phyloP scores from a whole-genome alignment of 1,140 invertebrate genomes.

The Bombus superbus region DNA sequence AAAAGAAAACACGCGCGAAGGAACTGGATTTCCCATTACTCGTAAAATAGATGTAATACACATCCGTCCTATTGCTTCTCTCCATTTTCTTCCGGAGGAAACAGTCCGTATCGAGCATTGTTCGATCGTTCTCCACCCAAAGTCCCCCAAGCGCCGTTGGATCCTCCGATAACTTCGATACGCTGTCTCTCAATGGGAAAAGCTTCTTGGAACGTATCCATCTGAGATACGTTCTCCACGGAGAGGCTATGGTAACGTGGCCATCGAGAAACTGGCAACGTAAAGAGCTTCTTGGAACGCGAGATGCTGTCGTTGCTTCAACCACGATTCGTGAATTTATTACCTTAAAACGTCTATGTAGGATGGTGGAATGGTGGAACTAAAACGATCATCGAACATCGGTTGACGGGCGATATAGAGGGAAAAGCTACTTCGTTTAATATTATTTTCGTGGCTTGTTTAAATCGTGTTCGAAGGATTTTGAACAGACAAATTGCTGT shows the following conservation, averaged over 20 bases:
- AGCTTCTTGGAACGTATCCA: slow-evolving; percentile 45
- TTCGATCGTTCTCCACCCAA: slow-evolving; percentile 18
- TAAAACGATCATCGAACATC: not conserved
- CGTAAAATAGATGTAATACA: slow-evolving; percentile 43
- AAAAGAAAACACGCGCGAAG: slow-evolving; percentile 11
- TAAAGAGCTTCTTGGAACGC: not conserved
- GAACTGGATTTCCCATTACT: slow-evolving; percentile 33
- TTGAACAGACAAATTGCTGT: too few species aligned
- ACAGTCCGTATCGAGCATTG: slow-evolving; percentile 21
- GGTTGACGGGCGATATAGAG: not conserved
- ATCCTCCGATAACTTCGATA: slow-evolving; percentile 26
- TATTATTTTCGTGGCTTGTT: not conserved
- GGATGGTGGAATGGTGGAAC: not conserved
- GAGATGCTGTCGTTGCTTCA: not conserved
- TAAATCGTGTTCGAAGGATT: too few species aligned
- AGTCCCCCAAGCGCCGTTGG: not conserved
- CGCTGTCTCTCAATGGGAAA: slow-evolving; percentile 30
- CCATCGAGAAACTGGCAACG: slow-evolving; percentile 4
- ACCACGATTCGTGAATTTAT: slow-evolving; percentile 31
- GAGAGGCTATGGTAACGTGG: slow-evolving; percentile 15
- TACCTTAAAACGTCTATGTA: not conserved
- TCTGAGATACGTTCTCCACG: slow-evolving; percentile 19
- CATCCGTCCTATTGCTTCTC: slow-evolving; percentile 24
- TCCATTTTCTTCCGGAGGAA: slow-evolving; percentile 8
- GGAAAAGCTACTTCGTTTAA: not conserved